Conservation (phyloP, 2,888 invertebrate genomes). For the Catocala nupta region DNA sequence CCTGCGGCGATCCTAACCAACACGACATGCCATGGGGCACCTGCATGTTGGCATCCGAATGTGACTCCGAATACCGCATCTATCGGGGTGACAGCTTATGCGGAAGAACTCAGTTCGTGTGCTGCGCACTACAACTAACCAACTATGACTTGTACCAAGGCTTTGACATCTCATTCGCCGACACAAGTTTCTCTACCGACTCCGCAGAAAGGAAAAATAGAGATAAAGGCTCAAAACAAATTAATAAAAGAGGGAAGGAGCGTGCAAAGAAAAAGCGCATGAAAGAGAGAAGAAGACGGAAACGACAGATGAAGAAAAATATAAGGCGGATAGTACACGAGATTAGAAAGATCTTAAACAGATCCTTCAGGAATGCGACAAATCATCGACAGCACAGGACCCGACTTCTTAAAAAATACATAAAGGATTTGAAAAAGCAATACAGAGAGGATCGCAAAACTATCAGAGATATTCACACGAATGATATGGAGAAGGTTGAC, state of each 20-base stretch:
- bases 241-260: slow-evolving; percentile 12
- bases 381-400: slow-evolving; percentile 65
- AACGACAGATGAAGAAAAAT: slow-evolving; percentile 66
- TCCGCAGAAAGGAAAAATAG: slow-evolving; percentile 60
- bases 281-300: slow-evolving; percentile 51
- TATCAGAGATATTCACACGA: slow-evolving; percentile 69
- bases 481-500: slow-evolving; percentile 68
- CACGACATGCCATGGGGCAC: slow-evolving; percentile 80
- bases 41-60: slow-evolving; percentile 73
- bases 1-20: slow-evolving; percentile 79
- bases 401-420: slow-evolving; percentile 69
- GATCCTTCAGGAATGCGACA: slow-evolving; percentile 68
- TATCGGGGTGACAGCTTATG: slow-evolving; percentile 77
- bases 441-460: slow-evolving; percentile 70
- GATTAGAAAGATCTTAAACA: slow-evolving; percentile 68
- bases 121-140: slow-evolving; percentile 69
- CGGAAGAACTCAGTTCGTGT: slow-evolving; percentile 72
- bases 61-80: slow-evolving; percentile 75
- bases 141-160: slow-evolving; percentile 77
- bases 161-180: slow-evolving; percentile 73
- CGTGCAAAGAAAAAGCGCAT: slow-evolving; percentile 26
- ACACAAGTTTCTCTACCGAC: slow-evolving; percentile 65
- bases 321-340: slow-evolving; percentile 68
- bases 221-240: slow-evolving; percentile 52
- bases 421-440: slow-evolving; percentile 69